phyloP scores from a whole-genome alignment of 2,888 invertebrate species.

The Autographa pulchrina region DNA sequence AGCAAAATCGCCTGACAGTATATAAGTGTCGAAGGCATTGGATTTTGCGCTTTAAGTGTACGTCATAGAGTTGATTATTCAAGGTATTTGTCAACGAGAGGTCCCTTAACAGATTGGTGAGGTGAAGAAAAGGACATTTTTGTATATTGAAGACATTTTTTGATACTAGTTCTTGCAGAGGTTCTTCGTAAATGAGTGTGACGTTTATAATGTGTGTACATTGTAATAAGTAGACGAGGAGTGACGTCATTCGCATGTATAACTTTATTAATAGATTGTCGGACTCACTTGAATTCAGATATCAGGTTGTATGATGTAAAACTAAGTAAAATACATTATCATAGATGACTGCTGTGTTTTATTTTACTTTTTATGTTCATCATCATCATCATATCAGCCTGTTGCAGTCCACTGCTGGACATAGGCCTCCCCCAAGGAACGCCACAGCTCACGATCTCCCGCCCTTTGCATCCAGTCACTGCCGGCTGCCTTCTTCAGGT shows the following conservation, averaged over 20 bases:
- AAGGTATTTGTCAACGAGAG: neutral
- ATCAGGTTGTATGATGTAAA: slow-evolving; percentile 63
- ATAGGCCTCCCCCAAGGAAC: too few relatives aligned
- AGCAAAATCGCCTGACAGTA: neutral
- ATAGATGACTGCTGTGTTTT: slow-evolving; percentile 63
- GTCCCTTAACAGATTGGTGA: neutral
- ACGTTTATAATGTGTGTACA: neutral
- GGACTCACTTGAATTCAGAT: slow-evolving; percentile 27
- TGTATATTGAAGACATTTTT: slow-evolving; percentile 3
- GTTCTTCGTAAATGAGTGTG: neutral
- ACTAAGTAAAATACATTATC: slow-evolving; percentile 73
- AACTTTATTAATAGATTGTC: slow-evolving; percentile 39
- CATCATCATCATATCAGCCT: too few relatives aligned
- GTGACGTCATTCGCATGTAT: slow-evolving; percentile 24
- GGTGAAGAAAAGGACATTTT: neutral
- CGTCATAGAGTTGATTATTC: neutral
- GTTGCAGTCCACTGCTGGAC: too few relatives aligned
- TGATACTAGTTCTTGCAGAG: neutral
- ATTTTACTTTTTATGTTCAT: too few relatives aligned
- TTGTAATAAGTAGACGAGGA: neutral
- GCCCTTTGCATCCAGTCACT: too few relatives aligned
- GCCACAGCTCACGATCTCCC: too few relatives aligned
- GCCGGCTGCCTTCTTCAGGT: too few relatives aligned
- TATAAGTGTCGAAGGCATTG: neutral
- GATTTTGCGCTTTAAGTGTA: neutral